These are phyloP conservation scores for Cephus sareptanus DNA, from an alignment of 2,888 invertebrate genomes.

Conservation along the genomic window DNA sequence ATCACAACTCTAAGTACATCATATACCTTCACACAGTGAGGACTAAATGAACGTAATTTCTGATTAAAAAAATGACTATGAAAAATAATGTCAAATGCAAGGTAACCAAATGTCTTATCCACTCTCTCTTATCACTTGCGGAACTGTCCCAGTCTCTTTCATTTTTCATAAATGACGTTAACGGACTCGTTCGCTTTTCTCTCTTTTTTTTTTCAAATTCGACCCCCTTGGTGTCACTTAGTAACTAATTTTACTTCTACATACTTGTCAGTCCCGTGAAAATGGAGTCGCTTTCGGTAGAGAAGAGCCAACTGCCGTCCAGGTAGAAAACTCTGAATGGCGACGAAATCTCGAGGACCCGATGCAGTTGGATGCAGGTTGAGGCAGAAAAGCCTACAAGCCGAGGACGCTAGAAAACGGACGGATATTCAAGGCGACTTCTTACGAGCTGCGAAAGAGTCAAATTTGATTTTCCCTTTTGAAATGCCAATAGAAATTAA, in stretches of 20 bases:
- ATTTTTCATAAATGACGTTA: background rate
- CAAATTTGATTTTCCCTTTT: background rate
- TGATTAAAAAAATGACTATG: background rate
- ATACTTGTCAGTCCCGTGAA: background rate
- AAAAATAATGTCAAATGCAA: background rate
- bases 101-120: background rate
- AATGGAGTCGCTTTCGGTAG: background rate
- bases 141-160: background rate
- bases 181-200: background rate
- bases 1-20: slow-evolving; percentile 30
- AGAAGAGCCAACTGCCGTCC: background rate
- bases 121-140: background rate
- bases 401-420: background rate
- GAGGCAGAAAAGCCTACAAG: too few relatives aligned
- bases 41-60: background rate
- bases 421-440: background rate
- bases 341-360: background rate
- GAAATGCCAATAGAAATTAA: background rate
- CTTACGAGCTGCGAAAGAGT: background rate
- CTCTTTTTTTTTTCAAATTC: background rate
- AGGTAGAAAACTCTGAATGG: background rate
- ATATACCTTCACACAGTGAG: background rate
- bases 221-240: background rate
- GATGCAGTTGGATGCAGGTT: background rate
- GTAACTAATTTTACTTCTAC: background rate